Conservation (phyloP, 2,888 invertebrate species). For the Latrodectus hesperus region DNA sequence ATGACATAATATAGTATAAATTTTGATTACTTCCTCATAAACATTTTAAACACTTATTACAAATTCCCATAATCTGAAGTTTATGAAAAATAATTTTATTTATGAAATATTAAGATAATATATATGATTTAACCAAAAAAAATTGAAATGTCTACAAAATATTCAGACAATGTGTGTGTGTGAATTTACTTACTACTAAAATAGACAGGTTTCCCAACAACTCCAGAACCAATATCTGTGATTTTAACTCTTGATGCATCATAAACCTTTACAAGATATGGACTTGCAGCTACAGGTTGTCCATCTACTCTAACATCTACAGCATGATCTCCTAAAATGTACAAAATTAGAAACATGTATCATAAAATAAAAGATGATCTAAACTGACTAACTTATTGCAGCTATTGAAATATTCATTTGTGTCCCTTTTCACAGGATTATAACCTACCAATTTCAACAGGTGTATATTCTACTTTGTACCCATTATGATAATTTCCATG, state of each 20-base stretch:
- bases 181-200: slow-evolving; percentile 85
- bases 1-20: no score
- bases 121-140: no score
- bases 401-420: no score
- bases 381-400: background rate
- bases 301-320: slow-evolving; percentile 82
- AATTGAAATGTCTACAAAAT: no score
- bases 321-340: slow-evolving; percentile 86
- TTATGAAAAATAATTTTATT: background rate
- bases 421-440: background rate
- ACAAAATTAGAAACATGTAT: background rate
- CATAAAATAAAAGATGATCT: background rate
- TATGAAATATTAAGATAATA: background rate
- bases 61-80: background rate
- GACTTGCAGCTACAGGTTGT: slow-evolving; percentile 81
- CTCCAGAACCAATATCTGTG: slow-evolving; percentile 91
- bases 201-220: slow-evolving; percentile 93
- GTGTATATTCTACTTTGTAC: slow-evolving; percentile 81
- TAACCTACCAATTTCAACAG: slow-evolving; percentile 85
- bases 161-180: no score
- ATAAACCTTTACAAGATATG: slow-evolving; percentile 95
- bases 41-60: no score
- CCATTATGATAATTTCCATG: slow-evolving; percentile 72
- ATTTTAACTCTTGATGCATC: slow-evolving; percentile 96
- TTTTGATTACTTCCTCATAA: no score